Evolutionary conservation across 2,797 vertebrate genomes (phyloP).

Genomic region (Intellagama lesueurii): DNA sequence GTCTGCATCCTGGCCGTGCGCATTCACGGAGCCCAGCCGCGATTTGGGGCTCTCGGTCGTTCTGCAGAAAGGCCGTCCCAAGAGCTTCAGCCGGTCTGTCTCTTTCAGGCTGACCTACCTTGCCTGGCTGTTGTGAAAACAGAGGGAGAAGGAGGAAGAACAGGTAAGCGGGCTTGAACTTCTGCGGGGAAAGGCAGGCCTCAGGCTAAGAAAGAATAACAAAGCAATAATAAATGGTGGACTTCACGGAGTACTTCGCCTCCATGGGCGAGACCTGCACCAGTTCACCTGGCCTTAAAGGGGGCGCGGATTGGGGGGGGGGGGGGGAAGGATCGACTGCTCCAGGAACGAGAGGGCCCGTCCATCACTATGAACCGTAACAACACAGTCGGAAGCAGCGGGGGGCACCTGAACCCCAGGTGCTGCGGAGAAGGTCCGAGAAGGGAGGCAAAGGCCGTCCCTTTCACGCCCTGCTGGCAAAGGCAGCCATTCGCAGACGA

Average conservation of each 20-base stretch:
- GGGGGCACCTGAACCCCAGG: not conserved
- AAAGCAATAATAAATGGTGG: not conserved
- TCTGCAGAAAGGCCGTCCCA: not conserved
- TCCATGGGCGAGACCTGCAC: no score
- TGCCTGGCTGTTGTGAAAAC: no score
- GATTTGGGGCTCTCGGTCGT: not conserved
- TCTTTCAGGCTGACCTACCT: no score
- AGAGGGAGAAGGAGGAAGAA: no score
- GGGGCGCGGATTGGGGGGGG: no score
- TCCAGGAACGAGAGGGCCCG: not conserved
- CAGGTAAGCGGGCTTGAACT: no score
- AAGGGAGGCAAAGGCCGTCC: not conserved
- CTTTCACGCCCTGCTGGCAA: not conserved
- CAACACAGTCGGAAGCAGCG: not conserved
- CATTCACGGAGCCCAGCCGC: not conserved
- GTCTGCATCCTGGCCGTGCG: not conserved
- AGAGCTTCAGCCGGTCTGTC: not conserved
- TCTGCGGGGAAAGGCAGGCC: no score
- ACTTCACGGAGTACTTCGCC: not conserved
- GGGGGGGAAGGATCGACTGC: no score
- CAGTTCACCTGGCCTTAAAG: no score
- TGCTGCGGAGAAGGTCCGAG: not conserved
- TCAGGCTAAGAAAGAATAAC: no score
- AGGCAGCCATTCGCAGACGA: no score
- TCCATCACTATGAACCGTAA: not conserved